These are phyloP conservation scores for Mystacornis crossleyi DNA, from an alignment of 2,113 vertebrate species.

Conservation along the genomic window DNA sequence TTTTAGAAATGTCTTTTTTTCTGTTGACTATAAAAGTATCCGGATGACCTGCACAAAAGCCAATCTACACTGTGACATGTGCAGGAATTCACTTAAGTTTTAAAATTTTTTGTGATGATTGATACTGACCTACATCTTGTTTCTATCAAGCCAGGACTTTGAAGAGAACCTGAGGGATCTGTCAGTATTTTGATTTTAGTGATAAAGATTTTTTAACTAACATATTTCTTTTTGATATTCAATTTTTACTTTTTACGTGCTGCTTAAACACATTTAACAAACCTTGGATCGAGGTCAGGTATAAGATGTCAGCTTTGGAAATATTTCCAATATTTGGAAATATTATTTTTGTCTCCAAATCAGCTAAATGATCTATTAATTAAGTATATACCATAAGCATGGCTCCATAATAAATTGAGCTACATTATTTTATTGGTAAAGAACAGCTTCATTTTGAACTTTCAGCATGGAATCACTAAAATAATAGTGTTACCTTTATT, in stretches of 20 bases:
- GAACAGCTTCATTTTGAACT: not conserved
- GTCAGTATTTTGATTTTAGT: not conserved
- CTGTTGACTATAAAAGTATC: not conserved
- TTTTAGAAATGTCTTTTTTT: not conserved
- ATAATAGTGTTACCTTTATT: not conserved
- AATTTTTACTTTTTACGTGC: not conserved
- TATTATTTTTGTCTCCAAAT: not conserved
- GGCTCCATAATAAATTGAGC: not conserved
- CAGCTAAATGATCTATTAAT: not conserved
- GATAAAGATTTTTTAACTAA: not conserved
- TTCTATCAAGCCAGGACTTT: not conserved
- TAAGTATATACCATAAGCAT: not conserved
- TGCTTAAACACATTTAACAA: not conserved
- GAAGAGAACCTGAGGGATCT: not conserved
- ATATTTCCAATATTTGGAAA: not conserved
- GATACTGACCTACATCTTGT: not conserved
- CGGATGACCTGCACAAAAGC: not conserved
- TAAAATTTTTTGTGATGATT: not conserved
- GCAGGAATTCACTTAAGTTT: not conserved
- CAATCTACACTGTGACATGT: not conserved
- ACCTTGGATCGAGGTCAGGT: not conserved
- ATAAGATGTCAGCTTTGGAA: not conserved
- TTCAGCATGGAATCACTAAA: not conserved
- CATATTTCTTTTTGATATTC: not conserved
- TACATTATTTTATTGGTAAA: not conserved